Evolutionary conservation across 23 tunicate species (phyloP).

Genomic region (Oikopleura dioica): DNA sequence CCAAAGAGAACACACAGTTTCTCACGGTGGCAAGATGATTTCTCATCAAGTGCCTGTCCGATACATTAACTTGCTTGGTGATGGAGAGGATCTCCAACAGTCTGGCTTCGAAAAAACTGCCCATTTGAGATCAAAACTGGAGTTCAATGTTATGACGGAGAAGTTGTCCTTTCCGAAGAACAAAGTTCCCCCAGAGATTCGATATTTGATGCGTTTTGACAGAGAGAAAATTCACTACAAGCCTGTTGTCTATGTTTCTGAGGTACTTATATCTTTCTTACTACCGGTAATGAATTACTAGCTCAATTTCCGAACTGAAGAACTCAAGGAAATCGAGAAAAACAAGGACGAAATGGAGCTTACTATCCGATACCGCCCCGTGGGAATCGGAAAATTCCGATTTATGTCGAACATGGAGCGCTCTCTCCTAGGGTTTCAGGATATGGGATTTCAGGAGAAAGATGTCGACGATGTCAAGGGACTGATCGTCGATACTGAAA

Average conservation of each 20-base stretch:
- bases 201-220: constrained; percentile 15
- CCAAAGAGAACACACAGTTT: background rate
- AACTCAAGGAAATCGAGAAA: constrained; percentile 25
- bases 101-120: background rate
- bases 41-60: background rate
- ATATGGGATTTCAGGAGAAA: constrained; percentile 55
- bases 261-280: too few species aligned
- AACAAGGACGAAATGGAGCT: constrained; percentile 19
- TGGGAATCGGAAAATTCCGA: constrained; percentile 55
- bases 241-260: constrained; percentile 53
- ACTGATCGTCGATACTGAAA: constrained; percentile 63
- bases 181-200: constrained; percentile 39
- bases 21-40: background rate
- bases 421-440: background rate
- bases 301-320: constrained; percentile 12
- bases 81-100: background rate
- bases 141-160: constrained; percentile 51
- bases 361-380: constrained; percentile 27
- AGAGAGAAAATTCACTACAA: constrained; percentile 18
- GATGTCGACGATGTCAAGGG: constrained; percentile 71
- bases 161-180: constrained; percentile 24
- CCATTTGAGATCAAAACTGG: constrained; percentile 42
- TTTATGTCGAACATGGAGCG: constrained; percentile 29
- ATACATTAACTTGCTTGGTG: background rate
- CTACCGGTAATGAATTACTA: too few species aligned